Evolutionary conservation across 1,140 invertebrate genomes (phyloP), one percentile per base, ranked within the genome.

Genomic region (Microplitis demolitor): DNA sequence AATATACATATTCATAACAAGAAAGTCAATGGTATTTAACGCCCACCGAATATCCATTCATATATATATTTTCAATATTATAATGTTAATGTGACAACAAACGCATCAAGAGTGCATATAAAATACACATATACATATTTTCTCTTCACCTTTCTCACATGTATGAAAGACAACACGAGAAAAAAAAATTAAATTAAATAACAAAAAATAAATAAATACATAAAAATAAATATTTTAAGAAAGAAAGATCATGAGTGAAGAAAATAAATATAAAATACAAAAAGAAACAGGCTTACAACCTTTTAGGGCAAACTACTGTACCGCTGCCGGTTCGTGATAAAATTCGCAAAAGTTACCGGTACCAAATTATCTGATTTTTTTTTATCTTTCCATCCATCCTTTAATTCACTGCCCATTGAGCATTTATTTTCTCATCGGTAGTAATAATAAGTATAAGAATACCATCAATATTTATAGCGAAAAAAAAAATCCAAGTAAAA

Each of bases 31-130:
- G 71, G 71, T 72, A 66, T 60, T 72, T 39, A 67, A 71, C 74
- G 71, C 74, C 74, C 64, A 76, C 74, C 53, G 62, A 13, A 56
- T 63, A 54, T 33, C 35, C 63, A 66, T 72, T 64, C 68, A 76
- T 76, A 76, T 63, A 66, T 66, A n/a, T 56, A 14, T 68, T 58
- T 66, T 60, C 45, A 53, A 70, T 69, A n/a, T n/a, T n/a, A n/a
- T n/a, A 66, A 69, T 70, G 71, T 72, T 61, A 72, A 61, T 58
- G 39, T 31, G 50, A 69, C 61, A 53, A 66, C 9, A 14, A 71
- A 66, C 54, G 64, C 56, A 56, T 67, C 69, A 63, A 54, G 51
- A 56, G 58, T 6, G 6, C 56, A 63, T 66, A 56, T 24, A 24
- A 24, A 24, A 24, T 24, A 24, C 24, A 24, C 24, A 24, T 24